phyloP scores from a whole-genome alignment of 2,797 vertebrate species.

The Protosalanx chinensis region DNA sequence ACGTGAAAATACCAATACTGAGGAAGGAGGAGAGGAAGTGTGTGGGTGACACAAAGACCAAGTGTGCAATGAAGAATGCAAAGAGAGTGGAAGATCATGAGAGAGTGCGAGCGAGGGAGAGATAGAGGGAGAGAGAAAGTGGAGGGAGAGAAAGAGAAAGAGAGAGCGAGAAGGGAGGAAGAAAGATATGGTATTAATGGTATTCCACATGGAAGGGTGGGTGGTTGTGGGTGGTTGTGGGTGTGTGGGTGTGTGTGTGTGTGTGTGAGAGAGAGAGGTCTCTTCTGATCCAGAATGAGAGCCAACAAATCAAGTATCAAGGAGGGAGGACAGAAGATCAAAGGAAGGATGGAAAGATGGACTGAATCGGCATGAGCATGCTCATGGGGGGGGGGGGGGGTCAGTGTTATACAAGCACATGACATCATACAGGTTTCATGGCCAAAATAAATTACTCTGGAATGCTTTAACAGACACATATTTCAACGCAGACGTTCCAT shows the following conservation, averaged over 20 bases:
- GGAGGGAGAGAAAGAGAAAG: not conserved
- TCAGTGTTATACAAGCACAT: not conserved
- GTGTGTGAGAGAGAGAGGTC: conserved; percentile 5
- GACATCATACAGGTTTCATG: not conserved
- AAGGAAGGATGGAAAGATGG: conserved; percentile 10
- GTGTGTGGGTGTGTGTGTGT: conserved; percentile 7
- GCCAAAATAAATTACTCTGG: too few relatives aligned
- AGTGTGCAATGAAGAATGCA: not conserved
- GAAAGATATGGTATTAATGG: too few relatives aligned
- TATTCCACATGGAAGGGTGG: not conserved
- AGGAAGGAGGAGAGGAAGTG: conserved; percentile 4
- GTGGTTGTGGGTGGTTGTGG: not conserved
- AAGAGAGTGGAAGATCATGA: not conserved
- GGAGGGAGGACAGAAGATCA: not conserved
- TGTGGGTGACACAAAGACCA: not conserved
- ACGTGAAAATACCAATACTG: not conserved
- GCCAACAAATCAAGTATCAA: not conserved
- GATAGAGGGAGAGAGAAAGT: not conserved
- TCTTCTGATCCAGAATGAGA: not conserved
- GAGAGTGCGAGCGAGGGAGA: not conserved
- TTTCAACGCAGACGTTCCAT: too few relatives aligned
- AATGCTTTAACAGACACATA: too few relatives aligned
- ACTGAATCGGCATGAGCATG: conserved; percentile 10
- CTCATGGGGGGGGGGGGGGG: too few relatives aligned
- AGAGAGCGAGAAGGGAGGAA: not conserved